A percentile compares a stretch with the other conserved stretches of the same genome.
Conservation (phyloP, 2,797 vertebrate species). For the Microtus californicus region DNA sequence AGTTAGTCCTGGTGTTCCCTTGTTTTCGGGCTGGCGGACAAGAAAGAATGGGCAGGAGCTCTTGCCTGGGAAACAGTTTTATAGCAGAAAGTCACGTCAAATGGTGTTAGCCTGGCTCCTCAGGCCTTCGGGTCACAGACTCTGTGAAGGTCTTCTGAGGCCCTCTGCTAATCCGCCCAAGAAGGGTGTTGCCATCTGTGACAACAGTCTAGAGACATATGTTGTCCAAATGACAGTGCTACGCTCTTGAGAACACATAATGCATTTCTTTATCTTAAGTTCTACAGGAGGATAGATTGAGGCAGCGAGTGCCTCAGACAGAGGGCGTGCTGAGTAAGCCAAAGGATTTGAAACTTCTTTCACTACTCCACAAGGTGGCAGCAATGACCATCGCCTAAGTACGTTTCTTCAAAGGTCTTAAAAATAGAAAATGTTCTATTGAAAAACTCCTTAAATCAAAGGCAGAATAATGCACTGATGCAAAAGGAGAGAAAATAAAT, state of each 20-base stretch:
- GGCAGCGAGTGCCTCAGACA: background rate
- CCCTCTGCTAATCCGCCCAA: background rate
- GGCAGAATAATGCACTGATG: conserved; percentile 11
- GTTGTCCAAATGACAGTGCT: background rate
- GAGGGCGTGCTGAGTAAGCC: background rate
- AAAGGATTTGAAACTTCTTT: conserved; percentile 49
- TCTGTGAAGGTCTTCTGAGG: background rate
- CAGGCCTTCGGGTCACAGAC: background rate
- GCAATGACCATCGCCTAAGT: conserved; percentile 38
- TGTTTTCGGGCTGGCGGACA: background rate
- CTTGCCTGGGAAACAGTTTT: background rate
- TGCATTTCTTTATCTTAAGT: background rate
- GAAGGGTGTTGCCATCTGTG: background rate
- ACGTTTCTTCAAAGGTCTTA: background rate
- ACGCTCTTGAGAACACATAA: background rate
- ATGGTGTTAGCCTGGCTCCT: background rate
- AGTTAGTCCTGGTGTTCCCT: background rate
- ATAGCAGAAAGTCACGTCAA: background rate
- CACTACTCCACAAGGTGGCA: conserved; percentile 76
- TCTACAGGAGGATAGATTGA: background rate
- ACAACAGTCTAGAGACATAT: background rate
- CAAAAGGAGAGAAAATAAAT: background rate
- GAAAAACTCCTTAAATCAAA: conserved; percentile 24
- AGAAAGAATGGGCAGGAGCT: background rate
- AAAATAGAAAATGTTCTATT: background rate